Percentiles rank a stretch among this genome's conserved stretches.
Conservation (phyloP, 2,113 vertebrate genomes). For the Cavia porcellus region DNA sequence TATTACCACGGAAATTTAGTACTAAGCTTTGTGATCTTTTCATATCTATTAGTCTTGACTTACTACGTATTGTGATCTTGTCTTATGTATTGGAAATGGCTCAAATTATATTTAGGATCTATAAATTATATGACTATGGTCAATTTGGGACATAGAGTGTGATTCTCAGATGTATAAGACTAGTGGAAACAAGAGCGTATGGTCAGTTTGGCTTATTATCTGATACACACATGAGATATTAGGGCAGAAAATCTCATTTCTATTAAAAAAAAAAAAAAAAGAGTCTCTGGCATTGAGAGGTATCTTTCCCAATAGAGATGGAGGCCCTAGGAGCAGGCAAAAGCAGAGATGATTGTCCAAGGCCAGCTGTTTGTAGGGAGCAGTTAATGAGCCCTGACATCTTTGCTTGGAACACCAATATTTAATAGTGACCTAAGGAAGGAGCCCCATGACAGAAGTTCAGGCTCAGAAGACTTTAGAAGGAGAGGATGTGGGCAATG, state of each 20-base stretch:
- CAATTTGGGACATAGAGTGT: background rate
- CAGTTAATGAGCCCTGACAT: background rate
- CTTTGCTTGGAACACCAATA: background rate
- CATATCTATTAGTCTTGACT: background rate
- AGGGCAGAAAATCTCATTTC: background rate
- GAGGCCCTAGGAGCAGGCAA: background rate
- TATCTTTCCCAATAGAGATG: background rate
- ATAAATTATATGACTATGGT: background rate
- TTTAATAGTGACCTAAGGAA: background rate
- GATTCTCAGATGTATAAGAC: background rate
- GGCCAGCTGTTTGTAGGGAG: background rate
- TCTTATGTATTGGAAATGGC: background rate
- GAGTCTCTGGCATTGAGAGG: background rate
- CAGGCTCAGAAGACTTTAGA: background rate
- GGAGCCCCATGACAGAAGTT: background rate
- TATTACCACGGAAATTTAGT: conserved; percentile 12
- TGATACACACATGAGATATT: background rate
- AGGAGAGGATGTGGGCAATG: background rate
- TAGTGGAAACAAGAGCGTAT: too few species aligned
- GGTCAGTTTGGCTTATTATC: background rate
- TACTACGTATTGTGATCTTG: background rate
- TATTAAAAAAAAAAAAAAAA: background rate
- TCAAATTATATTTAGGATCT: background rate
- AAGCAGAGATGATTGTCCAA: background rate
- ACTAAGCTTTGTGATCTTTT: background rate